A percentile compares a stretch with the other conserved stretches of the same genome.
Conservation (phyloP, 2,888 invertebrate species). For the Drosophila dives region DNA sequence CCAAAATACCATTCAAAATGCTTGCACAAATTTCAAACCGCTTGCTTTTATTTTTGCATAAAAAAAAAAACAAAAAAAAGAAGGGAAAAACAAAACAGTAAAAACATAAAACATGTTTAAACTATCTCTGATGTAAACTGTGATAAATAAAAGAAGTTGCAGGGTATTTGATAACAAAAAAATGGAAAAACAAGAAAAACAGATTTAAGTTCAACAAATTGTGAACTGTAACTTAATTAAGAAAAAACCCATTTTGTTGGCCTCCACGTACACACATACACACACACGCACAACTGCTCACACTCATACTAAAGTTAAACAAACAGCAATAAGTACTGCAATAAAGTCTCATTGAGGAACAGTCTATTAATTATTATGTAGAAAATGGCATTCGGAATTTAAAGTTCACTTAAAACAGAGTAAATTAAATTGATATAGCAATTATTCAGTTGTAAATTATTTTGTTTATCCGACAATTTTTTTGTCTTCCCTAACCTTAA, state of each 20-base stretch:
- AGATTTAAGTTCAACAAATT: slow-evolving; percentile 62
- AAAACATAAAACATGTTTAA: slow-evolving; percentile 64
- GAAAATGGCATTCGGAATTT: slow-evolving; percentile 26
- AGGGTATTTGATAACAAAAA: slow-evolving; percentile 81
- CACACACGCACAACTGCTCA: slow-evolving; percentile 13
- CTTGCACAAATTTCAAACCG: slow-evolving; percentile 80
- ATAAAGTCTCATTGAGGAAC: slow-evolving; percentile 52
- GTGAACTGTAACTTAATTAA: slow-evolving; percentile 54
- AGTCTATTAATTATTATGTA: slow-evolving; percentile 17
- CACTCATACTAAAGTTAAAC: slow-evolving; percentile 21
- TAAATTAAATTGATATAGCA: neutral
- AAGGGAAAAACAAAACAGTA: slow-evolving; percentile 25
- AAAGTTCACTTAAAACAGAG: slow-evolving; percentile 27
- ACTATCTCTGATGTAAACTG: slow-evolving; percentile 84
- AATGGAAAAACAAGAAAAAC: slow-evolving; percentile 47
- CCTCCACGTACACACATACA: slow-evolving; percentile 15
- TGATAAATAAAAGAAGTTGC: slow-evolving; percentile 84
- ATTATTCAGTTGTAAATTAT: slow-evolving; percentile 42
- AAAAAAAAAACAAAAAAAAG: slow-evolving; percentile 15
- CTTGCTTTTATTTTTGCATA: slow-evolving; percentile 71
- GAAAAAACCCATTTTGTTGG: slow-evolving; percentile 38
- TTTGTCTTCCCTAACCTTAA: slow-evolving; percentile 43
- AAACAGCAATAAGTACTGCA: slow-evolving; percentile 67
- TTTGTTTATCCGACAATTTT: slow-evolving; percentile 37
- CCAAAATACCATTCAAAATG: slow-evolving; percentile 39